Base-by-base conservation (phyloP, 2,113 vertebrate genomes). In the Poeciliopsis retropinna region DNA sequence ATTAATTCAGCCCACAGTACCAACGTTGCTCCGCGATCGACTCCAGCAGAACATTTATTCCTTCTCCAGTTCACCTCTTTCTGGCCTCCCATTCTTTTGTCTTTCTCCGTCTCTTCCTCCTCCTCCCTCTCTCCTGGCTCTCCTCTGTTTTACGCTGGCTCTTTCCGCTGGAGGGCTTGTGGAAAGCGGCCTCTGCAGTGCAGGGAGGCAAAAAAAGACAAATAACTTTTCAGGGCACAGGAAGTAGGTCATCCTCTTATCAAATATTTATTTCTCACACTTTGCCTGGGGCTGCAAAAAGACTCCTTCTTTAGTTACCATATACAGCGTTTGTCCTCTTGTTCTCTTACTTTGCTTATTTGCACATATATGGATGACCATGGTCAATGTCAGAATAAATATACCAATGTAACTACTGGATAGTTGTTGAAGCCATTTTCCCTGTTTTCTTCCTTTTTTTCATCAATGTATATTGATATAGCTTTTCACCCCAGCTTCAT, bases 231-330 rank as follows among this genome's bases (percentile, higher is more conserved):
- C 86, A 90, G 89, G 81, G 82, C 82, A 81, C 28, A 89, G 86
- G 90, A 91, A 91, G 84, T 90, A 87, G 92, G 91, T 92, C 91
- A 54, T 91, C 84, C 80, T 90, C 84, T 80, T 73, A 92, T 93
- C 90, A 93, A 93, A 91, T 92, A 93, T 92, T 84, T 90, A 92
- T 91, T 91, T 82, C 80, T 82, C 87, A 75, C 29, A 77, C 81
- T 81, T 62, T 70, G 90, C 92, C 88, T 79, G 17, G 75, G 89
- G 91, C 91, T 88, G 70, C 81, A 63, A 86, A 85, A 93, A 88
- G 79, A 74, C 85, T 84, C 63, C 78, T 78, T 87, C 68, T 87
- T 70, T 72, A 78, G 64, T 61, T 70, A 72, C 67, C 71, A 37
- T 74, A n/a, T 67, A 44, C 15, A 80, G 51, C 80, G 41, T 73